Percentiles rank a stretch among this genome's conserved stretches.
These are phyloP conservation scores for Carpatolechia fugitivella DNA, from an alignment of 2,888 invertebrate genomes.

Conservation along the genomic window DNA sequence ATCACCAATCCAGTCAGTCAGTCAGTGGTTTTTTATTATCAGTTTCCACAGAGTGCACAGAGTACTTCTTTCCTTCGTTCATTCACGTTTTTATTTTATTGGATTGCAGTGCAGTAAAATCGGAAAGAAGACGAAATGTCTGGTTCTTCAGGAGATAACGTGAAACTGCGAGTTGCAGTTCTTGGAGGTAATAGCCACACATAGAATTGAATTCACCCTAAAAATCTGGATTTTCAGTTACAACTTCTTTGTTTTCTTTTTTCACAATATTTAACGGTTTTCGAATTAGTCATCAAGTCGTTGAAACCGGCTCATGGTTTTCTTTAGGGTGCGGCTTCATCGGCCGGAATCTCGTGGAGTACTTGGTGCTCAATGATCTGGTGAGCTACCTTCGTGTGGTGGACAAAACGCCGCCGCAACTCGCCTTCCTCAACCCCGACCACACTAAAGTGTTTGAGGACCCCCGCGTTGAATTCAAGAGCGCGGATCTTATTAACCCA, in stretches of 20 bases:
- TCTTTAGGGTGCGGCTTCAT: constrained; percentile 94
- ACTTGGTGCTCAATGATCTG: constrained; percentile 87
- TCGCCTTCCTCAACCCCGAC: constrained; percentile 90
- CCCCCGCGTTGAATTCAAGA: constrained; percentile 90
- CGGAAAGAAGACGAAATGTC: constrained; percentile 50
- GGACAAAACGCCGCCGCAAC: constrained; percentile 96
- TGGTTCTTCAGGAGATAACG: constrained; percentile 67
- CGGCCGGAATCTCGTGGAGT: constrained; percentile 91
- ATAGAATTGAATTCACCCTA: background rate
- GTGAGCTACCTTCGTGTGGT: constrained; percentile 88
- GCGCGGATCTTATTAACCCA: constrained; percentile 93
- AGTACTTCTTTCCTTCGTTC: background rate
- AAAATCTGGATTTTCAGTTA: background rate
- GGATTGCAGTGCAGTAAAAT: background rate
- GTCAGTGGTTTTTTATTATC: no score
- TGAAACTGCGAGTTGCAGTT: constrained; percentile 68
- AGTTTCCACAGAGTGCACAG: no score
- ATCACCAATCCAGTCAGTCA: no score
- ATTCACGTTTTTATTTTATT: background rate
- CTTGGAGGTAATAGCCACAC: constrained; percentile 62
- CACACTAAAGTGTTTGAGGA: constrained; percentile 87
- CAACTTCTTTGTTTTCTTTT: constrained; percentile 25
- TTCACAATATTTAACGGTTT: constrained; percentile 59
- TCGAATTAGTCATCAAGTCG: constrained; percentile 64
- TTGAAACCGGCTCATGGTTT: constrained; percentile 40